A percentile compares a stretch with the other conserved stretches of the same genome.
Conservation (phyloP, 92 coral and sea anemone genomes). For the Epizoanthus stellaris region DNA sequence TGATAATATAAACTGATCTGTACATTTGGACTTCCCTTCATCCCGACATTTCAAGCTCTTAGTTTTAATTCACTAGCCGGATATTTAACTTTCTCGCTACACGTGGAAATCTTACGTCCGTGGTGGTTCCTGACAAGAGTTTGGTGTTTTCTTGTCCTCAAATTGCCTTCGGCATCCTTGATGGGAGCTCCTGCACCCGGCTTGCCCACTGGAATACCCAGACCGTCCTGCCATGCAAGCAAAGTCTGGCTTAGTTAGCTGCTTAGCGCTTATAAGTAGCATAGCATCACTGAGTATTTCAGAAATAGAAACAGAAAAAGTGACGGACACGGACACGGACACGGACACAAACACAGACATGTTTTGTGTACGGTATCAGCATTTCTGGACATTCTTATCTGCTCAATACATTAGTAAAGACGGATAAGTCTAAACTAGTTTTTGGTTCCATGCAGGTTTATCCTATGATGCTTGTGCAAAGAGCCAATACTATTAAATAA, state of each 20-base stretch:
- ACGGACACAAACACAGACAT: no score
- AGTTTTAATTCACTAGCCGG: not conserved
- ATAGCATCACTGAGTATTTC: not conserved
- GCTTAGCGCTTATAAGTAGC: not conserved
- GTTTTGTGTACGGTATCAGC: no score
- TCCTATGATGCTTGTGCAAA: no score
- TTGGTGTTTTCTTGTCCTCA: slow-evolving; percentile 70
- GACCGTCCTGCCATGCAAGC: slow-evolving; percentile 53
- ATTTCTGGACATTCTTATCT: no score
- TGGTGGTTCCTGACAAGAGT: slow-evolving; percentile 71
- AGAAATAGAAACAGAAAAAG: not conserved
- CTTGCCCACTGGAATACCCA: slow-evolving; percentile 66
- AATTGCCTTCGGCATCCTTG: slow-evolving; percentile 65
- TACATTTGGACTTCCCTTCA: no score
- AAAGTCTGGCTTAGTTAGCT: not conserved
- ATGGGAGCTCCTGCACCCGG: slow-evolving; percentile 82
- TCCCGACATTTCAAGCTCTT: no score
- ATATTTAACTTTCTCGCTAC: not conserved
- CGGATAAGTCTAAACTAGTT: no score
- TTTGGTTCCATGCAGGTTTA: no score
- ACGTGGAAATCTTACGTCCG: slow-evolving; percentile 74
- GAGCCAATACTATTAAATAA: no score
- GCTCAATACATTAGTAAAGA: no score
- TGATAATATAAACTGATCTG: no score
- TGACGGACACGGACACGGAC: no score